These are phyloP conservation scores for Scyliorhinus canicula DNA, from an alignment of 2,797 vertebrate species.

Conservation along the genomic window DNA sequence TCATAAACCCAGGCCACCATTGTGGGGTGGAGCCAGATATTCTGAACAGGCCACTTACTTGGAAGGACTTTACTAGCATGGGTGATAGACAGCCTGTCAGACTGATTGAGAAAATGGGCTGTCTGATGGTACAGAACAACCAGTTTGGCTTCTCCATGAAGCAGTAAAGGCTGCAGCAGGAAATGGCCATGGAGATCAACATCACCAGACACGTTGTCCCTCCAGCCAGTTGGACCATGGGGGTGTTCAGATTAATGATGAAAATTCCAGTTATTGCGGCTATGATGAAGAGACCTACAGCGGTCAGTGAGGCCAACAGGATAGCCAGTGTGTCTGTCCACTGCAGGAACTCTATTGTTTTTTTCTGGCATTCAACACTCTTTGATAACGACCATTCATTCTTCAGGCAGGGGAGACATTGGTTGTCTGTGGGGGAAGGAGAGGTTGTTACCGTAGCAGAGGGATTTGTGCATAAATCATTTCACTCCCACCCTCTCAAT, in stretches of 20 bases:
- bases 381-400: not conserved
- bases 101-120: constrained; percentile 19
- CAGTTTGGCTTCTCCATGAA: not conserved
- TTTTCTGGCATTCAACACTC: constrained; percentile 9
- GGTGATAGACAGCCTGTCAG: not conserved
- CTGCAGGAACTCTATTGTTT: not conserved
- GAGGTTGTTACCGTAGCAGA: not conserved
- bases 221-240: not conserved
- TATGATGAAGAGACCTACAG: not conserved
- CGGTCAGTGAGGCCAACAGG: not conserved
- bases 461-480: not conserved
- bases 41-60: not conserved
- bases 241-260: not conserved
- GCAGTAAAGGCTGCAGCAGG: not conserved
- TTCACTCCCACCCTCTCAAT: too few species aligned
- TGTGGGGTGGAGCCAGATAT: not conserved
- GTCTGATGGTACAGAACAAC: not conserved
- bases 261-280: not conserved
- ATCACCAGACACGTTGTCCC: not conserved
- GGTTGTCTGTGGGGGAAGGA: not conserved
- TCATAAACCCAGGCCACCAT: not conserved
- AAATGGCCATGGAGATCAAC: not conserved
- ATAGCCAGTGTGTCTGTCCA: not conserved
- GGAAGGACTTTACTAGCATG: not conserved
- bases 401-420: not conserved